Evolutionary conservation across 2,888 invertebrate species (phyloP).

Genomic region (Sinohyriopsis cumingii): DNA sequence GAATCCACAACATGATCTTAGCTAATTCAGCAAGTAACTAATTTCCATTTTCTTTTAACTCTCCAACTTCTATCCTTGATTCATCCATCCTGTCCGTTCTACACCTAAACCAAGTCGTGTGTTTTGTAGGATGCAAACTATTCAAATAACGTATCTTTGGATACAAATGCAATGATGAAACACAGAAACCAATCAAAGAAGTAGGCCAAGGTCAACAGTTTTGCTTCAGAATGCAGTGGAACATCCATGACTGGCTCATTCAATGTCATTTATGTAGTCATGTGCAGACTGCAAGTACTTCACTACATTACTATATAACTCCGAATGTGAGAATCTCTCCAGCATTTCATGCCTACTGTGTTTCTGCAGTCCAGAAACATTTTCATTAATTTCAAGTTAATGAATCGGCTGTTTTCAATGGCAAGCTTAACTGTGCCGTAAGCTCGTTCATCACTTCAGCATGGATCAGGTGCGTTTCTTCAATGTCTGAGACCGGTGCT

Average conservation of each 20-base stretch:
- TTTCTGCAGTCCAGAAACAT: no score
- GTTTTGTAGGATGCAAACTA: no score
- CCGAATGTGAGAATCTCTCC: background rate
- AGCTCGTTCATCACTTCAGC: no score
- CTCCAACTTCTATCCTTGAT: constrained; percentile 18
- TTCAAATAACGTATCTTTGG: constrained; percentile 1
- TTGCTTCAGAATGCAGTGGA: constrained; percentile 7
- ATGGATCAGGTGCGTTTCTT: no score
- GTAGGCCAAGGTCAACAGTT: constrained; percentile 6
- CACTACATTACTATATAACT: constrained; percentile 14
- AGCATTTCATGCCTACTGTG: no score
- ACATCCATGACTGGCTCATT: constrained; percentile 31
- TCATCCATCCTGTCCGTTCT: constrained; percentile 20
- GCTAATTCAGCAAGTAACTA: constrained; percentile 15
- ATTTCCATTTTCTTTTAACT: constrained; percentile 19
- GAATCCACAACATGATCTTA: constrained; percentile 24
- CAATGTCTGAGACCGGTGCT: no score
- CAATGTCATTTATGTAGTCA: constrained; percentile 28
- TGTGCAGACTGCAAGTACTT: constrained; percentile 18
- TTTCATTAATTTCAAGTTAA: no score
- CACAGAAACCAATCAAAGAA: constrained; percentile 27
- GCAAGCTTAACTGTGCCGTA: no score
- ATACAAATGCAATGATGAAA: background rate
- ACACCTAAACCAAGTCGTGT: background rate
- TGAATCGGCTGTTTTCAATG: no score